Conservation (phyloP, 64 coral and sea anemone species). For the Acropora tenuis region DNA sequence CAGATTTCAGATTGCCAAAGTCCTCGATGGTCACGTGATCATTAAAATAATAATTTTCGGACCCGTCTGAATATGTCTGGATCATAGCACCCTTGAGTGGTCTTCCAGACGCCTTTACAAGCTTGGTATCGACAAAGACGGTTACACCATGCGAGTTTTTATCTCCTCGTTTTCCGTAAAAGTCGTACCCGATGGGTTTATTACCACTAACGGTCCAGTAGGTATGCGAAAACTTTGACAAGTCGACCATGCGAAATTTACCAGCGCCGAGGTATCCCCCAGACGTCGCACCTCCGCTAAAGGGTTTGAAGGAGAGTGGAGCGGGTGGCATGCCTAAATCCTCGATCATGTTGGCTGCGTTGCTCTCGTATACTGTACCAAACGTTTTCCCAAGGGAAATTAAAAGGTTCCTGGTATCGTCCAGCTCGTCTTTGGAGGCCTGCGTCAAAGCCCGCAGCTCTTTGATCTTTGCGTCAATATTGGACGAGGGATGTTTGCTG, state of each 20-base stretch:
- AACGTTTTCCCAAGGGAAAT: neutral
- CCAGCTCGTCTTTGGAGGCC: slow-evolving; percentile 17
- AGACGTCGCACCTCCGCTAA: neutral
- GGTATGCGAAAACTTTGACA: slow-evolving; percentile 15
- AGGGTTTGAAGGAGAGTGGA: slow-evolving; percentile 27
- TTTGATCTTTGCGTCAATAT: slow-evolving; percentile 23
- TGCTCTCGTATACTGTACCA: slow-evolving; percentile 9
- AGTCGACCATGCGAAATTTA: slow-evolving; percentile 25
- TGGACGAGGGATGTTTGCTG: slow-evolving; percentile 7
- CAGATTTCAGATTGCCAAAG: slow-evolving; percentile 15
- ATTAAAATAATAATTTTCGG: slow-evolving; percentile 20
- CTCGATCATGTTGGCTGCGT: slow-evolving; percentile 37
- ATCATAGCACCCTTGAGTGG: slow-evolving; percentile 19
- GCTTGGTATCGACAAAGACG: slow-evolving; percentile 37
- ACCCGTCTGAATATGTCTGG: slow-evolving; percentile 33
- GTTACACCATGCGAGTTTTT: slow-evolving; percentile 20
- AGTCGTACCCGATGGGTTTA: slow-evolving; percentile 24
- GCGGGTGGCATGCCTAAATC: slow-evolving; percentile 2
- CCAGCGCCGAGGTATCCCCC: slow-evolving; percentile 3
- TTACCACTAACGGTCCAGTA: slow-evolving; percentile 16
- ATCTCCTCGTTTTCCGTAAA: slow-evolving; percentile 22
- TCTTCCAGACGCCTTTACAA: slow-evolving; percentile 15
- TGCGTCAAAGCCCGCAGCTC: neutral
- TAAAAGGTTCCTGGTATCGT: slow-evolving; percentile 6
- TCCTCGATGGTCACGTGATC: slow-evolving; percentile 35